phyloP scores from a whole-genome alignment of 2,797 vertebrate genomes.

The Peromyscus attwateri region DNA sequence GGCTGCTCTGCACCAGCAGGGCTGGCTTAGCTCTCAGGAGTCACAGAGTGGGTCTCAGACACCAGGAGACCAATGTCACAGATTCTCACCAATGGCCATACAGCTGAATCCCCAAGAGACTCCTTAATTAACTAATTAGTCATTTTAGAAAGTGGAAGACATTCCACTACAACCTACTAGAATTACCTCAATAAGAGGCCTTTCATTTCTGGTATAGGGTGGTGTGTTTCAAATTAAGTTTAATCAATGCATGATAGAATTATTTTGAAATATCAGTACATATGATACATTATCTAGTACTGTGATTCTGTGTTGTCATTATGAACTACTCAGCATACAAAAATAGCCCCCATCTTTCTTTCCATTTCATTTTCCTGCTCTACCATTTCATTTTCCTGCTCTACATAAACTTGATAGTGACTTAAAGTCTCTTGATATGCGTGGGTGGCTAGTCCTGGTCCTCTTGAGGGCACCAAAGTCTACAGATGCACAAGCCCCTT shows the following conservation, averaged over 20 bases:
- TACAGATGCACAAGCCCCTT: background rate
- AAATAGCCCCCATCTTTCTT: background rate
- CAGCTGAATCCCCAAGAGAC: background rate
- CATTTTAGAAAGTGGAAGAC: background rate
- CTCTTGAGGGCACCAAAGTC: background rate
- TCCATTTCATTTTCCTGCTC: background rate
- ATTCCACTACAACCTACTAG: background rate
- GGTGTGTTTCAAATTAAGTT: background rate
- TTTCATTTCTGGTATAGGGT: background rate
- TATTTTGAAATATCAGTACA: background rate
- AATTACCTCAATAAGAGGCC: background rate
- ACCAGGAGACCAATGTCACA: background rate
- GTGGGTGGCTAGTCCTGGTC: background rate
- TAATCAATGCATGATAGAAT: background rate
- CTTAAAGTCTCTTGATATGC: background rate
- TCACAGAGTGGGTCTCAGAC: background rate
- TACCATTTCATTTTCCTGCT: background rate
- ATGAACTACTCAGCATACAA: background rate
- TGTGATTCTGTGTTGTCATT: background rate
- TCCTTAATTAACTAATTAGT: background rate
- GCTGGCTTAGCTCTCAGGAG: background rate
- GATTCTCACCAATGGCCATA: background rate
- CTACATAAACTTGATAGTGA: background rate
- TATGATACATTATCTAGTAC: background rate
- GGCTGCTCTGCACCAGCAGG: background rate